Percentiles rank a stretch among this genome's conserved stretches.
phyloP scores from a whole-genome alignment of 2,888 invertebrate genomes.

The Aporophyla nigra region DNA sequence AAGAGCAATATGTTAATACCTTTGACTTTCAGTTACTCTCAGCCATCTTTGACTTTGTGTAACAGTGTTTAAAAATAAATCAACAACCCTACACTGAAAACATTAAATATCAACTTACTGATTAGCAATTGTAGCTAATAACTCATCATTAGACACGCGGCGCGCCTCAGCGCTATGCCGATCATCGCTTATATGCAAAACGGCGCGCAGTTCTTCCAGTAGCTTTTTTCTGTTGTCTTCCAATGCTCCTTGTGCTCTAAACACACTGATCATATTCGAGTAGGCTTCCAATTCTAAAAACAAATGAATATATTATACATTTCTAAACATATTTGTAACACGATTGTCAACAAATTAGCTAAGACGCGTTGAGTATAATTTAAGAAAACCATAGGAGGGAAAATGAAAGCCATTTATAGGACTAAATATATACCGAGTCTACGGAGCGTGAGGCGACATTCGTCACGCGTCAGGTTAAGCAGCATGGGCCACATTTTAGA shows the following conservation, averaged over 20 bases:
- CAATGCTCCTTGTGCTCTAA: slow-evolving; percentile 97
- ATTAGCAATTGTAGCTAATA: slow-evolving; percentile 96
- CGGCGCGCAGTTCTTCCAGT: slow-evolving; percentile 95
- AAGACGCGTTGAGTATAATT: slow-evolving; percentile 74
- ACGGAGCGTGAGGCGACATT: slow-evolving; percentile 96
- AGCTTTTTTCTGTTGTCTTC: slow-evolving; percentile 96
- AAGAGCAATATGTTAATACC: slow-evolving; percentile 65
- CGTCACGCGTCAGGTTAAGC: slow-evolving; percentile 96
- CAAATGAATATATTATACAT: slow-evolving; percentile 74
- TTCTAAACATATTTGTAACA: slow-evolving; percentile 62
- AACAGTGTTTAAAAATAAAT: slow-evolving; percentile 85
- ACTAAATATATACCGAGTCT: slow-evolving; percentile 94
- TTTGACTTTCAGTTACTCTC: slow-evolving; percentile 75
- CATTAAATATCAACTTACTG: slow-evolving; percentile 92
- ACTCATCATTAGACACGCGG: slow-evolving; percentile 97
- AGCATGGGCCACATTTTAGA: slow-evolving; percentile 92
- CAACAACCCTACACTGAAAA: slow-evolving; percentile 73
- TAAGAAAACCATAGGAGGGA: slow-evolving; percentile 89
- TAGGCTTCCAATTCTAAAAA: slow-evolving; percentile 97
- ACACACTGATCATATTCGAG: slow-evolving; percentile 96
- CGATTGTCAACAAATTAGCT: slow-evolving; percentile 70
- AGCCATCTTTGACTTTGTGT: slow-evolving; percentile 87
- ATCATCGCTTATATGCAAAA: slow-evolving; percentile 96
- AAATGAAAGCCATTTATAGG: slow-evolving; percentile 88
- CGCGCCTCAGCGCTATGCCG: slow-evolving; percentile 98